These are phyloP conservation scores for Grapholita molesta DNA, from an alignment of 1,140 invertebrate species.

Conservation along the genomic window DNA sequence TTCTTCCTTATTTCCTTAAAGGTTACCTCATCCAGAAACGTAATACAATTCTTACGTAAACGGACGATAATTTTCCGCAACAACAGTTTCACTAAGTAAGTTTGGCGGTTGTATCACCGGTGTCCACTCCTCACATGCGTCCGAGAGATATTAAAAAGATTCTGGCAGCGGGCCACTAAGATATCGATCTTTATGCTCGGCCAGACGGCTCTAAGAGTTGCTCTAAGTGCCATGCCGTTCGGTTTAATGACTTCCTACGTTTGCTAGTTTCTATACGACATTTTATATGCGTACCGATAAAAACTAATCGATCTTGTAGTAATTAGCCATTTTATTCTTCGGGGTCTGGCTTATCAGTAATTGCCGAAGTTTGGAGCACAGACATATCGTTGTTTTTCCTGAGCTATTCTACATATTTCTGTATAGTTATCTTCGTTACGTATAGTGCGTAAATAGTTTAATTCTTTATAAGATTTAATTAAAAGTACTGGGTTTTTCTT, in stretches of 20 bases:
- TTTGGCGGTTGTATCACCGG: slow-evolving; percentile 64
- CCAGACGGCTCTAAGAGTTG: slow-evolving; percentile 67
- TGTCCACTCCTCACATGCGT: slow-evolving; percentile 68
- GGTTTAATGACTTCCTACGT: slow-evolving; percentile 75
- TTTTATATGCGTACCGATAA: slow-evolving; percentile 37
- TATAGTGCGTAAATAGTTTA: background rate
- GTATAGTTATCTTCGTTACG: background rate
- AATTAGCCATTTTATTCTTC: background rate
- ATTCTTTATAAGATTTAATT: no score
- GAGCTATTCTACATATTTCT: background rate
- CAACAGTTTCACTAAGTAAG: background rate
- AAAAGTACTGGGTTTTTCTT: no score
- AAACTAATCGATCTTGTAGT: background rate
- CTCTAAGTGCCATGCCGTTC: slow-evolving; percentile 66
- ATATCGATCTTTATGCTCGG: slow-evolving; percentile 76
- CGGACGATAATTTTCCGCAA: background rate
- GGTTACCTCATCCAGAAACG: background rate
- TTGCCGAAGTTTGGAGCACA: background rate
- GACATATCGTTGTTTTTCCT: background rate
- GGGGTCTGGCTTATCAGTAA: background rate
- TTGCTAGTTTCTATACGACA: slow-evolving; percentile 62
- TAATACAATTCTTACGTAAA: background rate
- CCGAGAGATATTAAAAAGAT: slow-evolving; percentile 76
- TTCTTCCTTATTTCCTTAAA: background rate
- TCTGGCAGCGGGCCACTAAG: slow-evolving; percentile 70